Evolutionary conservation across 1,140 invertebrate genomes (phyloP).

Genomic region (Drosophila pruinosa): DNA sequence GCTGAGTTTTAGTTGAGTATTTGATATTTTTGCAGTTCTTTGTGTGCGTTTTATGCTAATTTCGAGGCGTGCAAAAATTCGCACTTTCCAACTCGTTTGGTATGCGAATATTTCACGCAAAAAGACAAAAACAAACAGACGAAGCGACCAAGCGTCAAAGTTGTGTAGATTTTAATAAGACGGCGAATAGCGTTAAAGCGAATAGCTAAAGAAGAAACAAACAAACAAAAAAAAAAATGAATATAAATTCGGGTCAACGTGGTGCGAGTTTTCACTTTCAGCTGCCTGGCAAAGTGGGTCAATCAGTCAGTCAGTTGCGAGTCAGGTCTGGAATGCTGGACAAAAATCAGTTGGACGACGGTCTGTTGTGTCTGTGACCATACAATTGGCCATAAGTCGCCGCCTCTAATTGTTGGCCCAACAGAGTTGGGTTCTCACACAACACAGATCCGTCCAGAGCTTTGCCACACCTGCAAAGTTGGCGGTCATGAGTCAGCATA

Average conservation of each 20-base stretch:
- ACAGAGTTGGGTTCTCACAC: conserved; percentile 57
- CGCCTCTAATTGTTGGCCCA: conserved; percentile 70
- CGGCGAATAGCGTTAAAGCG: conserved; percentile 10
- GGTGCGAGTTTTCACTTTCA: conserved; percentile 68
- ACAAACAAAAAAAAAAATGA: conserved; percentile 1
- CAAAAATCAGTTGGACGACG: conserved; percentile 21
- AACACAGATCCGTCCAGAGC: neutral
- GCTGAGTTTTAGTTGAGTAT: neutral
- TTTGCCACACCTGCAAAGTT: conserved; percentile 62
- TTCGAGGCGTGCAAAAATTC: conserved; percentile 75
- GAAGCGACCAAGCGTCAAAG: conserved; percentile 12
- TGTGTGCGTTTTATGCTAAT: conserved; percentile 70
- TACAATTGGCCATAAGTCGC: conserved; percentile 72
- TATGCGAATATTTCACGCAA: conserved; percentile 44
- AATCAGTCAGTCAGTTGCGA: conserved; percentile 1
- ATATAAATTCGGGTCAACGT: conserved; percentile 70
- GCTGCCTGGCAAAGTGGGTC: conserved; percentile 49
- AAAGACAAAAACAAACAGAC: conserved; percentile 36
- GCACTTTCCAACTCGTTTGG: conserved; percentile 78
- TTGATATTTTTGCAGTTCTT: conserved; percentile 12
- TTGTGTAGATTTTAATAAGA: neutral
- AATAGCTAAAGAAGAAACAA: too few relatives aligned
- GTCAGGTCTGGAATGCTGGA: conserved; percentile 34
- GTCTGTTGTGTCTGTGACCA: too few relatives aligned
- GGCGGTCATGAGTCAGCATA: conserved; percentile 39